Base-by-base conservation (phyloP, 2,888 invertebrate genomes). In the Heliconius aoede region DNA sequence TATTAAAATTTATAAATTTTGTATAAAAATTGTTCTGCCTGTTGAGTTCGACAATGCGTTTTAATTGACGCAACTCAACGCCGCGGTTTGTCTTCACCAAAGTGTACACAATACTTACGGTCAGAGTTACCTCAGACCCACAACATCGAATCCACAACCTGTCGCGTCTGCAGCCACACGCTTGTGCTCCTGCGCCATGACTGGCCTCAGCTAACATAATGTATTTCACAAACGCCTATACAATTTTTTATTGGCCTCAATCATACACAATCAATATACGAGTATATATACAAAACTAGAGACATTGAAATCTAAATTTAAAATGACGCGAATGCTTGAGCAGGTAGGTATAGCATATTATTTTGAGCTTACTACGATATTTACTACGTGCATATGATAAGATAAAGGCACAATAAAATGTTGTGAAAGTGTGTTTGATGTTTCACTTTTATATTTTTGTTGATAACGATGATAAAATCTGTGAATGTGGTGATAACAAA, bases 311-410 rank as follows among this genome's bases (percentile, higher is more conserved):
- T 71, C 71, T 71, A 71, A 71, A 62, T 74, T 71, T 71, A 75
- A 71, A 36, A 58, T 5, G 32, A 62, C 26, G 26, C 69, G 61
- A 64, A 71, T 75, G 73, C 21, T 21, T 60, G 58, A 51, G 13
- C n/a, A n/a, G 32, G 36, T 67, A 30, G 46, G 46, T 46, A 46
- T 46, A 46, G 3, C 21, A 55, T 28, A 76, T 81, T 86, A 86
- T 84, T 85, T 85, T 81, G 81, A 83, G 84, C 78, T 82, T 90
- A 91, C 91, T 91, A 92, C 88, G 85, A 79, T 90, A 87, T 91
- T 91, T 92, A 92, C 91, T 91, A 90, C 85, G 83, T 85, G 85
- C 83, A 77, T 40, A 73, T 65, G 89, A 89, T 89, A 89, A 89
- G 86, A 87, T 86, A 85, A 81, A 68, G 64, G 21, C 62, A 73